Conservation (phyloP, 1,140 invertebrate species). For the Pogonognathellus flavescens region DNA sequence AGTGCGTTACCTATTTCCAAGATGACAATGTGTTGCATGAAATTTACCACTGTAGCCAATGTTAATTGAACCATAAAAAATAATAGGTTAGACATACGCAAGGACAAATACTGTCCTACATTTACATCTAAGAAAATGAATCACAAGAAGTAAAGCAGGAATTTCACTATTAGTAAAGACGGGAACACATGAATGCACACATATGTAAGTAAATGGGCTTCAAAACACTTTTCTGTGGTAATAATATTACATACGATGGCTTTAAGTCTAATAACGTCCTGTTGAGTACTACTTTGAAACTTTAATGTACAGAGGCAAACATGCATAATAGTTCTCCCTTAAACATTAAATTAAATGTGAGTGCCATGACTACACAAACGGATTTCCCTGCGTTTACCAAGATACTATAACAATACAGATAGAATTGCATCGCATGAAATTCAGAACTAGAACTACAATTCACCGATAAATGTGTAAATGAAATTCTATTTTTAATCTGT, state of each 20-base stretch:
- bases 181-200: background rate
- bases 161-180: no score
- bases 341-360: background rate
- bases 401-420: no score
- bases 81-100: background rate
- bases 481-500: no score
- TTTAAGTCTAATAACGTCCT: background rate
- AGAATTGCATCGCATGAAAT: no score
- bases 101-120: background rate
- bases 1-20: slow-evolving; percentile 82
- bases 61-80: background rate
- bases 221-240: background rate
- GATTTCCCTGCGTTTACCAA: no score
- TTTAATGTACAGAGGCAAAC: slow-evolving; percentile 8
- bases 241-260: slow-evolving; percentile 11
- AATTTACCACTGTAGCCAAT: no score
- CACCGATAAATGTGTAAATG: no score
- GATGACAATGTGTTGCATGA: no score
- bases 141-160: no score
- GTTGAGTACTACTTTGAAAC: slow-evolving; percentile 5
- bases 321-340: background rate
- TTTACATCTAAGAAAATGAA: no score
- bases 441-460: no score
- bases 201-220: background rate
- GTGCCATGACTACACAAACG: background rate